These are phyloP conservation scores for Micropoecilia bifurca DNA, from an alignment of 2,797 vertebrate genomes.

Conservation along the genomic window DNA sequence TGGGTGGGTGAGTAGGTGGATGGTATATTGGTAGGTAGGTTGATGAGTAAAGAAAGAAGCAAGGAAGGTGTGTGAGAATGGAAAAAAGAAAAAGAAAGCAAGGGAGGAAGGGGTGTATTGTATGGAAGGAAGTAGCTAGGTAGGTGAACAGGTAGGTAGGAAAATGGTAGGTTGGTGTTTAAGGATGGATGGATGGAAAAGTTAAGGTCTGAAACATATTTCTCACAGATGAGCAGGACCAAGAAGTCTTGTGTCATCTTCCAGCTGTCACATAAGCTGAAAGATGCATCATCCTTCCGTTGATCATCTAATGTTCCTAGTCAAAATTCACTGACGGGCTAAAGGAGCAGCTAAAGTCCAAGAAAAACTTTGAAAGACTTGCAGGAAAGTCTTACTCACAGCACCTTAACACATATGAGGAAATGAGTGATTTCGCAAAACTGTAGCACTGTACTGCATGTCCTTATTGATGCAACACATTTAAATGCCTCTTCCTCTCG, in stretches of 20 bases:
- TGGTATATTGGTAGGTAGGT: background rate
- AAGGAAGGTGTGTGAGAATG: background rate
- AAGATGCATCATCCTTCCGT: background rate
- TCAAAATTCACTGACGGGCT: background rate
- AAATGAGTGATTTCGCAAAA: background rate
- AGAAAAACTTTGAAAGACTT: background rate
- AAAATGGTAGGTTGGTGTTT: background rate
- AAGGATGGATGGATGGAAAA: background rate
- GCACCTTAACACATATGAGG: background rate
- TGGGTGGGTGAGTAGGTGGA: too few species aligned
- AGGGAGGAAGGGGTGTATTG: background rate
- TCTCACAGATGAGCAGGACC: background rate
- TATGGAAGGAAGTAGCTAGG: background rate
- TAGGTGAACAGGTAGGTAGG: background rate
- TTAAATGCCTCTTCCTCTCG: background rate
- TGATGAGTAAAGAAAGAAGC: background rate
- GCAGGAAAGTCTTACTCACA: background rate
- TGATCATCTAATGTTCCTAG: background rate
- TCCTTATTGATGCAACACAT: background rate
- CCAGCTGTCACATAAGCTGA: background rate
- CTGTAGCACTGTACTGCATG: background rate
- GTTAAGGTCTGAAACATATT: background rate
- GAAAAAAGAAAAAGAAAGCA: background rate
- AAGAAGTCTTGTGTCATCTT: background rate
- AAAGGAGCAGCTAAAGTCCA: background rate